These are phyloP conservation scores for Heliothis virescens DNA, from an alignment of 1,140 invertebrate species.

Conservation along the genomic window DNA sequence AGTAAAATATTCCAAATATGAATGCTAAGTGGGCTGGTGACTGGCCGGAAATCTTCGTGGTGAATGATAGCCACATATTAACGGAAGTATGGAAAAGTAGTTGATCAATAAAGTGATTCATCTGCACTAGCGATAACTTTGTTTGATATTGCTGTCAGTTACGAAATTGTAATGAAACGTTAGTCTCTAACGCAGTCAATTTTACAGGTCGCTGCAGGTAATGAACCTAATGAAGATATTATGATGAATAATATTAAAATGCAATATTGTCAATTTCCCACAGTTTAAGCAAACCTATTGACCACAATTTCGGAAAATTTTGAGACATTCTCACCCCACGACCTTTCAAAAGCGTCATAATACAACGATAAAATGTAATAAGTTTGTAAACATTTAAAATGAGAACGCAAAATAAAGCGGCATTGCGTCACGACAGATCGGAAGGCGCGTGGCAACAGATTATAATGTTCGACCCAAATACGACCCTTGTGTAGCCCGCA, in stretches of 20 bases:
- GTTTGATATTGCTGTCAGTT: slow-evolving; percentile 17
- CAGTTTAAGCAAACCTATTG: neutral
- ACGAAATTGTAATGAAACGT: neutral
- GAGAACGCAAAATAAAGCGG: neutral
- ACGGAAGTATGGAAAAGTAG: slow-evolving; percentile 5
- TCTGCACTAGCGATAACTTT: neutral
- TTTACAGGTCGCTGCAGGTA: neutral
- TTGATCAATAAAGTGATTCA: slow-evolving; percentile 7
- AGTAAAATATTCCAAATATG: slow-evolving; percentile 34
- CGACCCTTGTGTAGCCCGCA: slow-evolving; percentile 6
- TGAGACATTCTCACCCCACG: neutral
- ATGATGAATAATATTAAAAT: neutral
- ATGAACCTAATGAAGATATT: neutral
- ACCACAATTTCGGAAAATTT: neutral
- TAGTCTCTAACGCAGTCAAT: neutral
- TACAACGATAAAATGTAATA: neutral
- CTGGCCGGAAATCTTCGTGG: slow-evolving; percentile 23
- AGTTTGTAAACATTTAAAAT: neutral
- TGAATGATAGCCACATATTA: neutral
- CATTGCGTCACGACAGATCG: slow-evolving; percentile 14
- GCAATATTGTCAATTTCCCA: neutral
- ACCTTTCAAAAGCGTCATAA: neutral
- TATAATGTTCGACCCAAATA: slow-evolving; percentile 43
- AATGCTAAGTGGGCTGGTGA: slow-evolving; percentile 5
- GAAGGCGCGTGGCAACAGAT: slow-evolving; percentile 33